A percentile compares a stretch with the other conserved stretches of the same genome.
Evolutionary conservation across 2,113 vertebrate genomes (phyloP).

Genomic region (Coracopsis vasa): DNA sequence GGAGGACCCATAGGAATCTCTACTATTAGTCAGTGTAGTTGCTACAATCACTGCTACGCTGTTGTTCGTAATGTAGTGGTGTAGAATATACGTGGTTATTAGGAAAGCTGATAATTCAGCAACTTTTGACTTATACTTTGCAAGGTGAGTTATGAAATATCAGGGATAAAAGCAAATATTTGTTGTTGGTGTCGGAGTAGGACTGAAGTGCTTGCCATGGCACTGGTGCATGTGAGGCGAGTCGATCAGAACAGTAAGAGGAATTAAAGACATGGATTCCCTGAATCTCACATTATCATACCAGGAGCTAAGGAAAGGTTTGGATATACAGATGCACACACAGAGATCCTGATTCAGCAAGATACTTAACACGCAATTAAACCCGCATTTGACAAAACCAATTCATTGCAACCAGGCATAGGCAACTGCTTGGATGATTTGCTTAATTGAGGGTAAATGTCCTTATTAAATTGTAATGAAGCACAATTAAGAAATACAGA

Average conservation of each 20-base stretch:
- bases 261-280: not conserved
- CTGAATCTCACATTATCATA: not conserved
- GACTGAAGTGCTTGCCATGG: not conserved
- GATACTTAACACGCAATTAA: constrained; percentile 21
- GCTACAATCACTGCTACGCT: not conserved
- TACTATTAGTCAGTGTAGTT: not conserved
- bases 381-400: not conserved
- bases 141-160: not conserved
- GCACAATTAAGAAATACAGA: constrained; percentile 27
- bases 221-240: rapidly evolving
- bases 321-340: not conserved
- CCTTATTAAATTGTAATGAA: constrained; percentile 54
- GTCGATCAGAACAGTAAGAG: rapidly evolving
- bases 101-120: not conserved
- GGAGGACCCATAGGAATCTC: not conserved
- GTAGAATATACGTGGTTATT: not conserved
- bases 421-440: constrained; percentile 36
- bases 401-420: not conserved
- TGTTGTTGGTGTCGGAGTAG: not conserved
- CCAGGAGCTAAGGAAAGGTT: not conserved
- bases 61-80: not conserved
- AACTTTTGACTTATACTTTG: not conserved
- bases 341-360: constrained; percentile 25
- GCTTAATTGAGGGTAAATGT: constrained; percentile 56
- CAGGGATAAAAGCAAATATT: not conserved